phyloP scores from a whole-genome alignment of 2,797 vertebrate genomes.

The Darevskia nairensis region DNA sequence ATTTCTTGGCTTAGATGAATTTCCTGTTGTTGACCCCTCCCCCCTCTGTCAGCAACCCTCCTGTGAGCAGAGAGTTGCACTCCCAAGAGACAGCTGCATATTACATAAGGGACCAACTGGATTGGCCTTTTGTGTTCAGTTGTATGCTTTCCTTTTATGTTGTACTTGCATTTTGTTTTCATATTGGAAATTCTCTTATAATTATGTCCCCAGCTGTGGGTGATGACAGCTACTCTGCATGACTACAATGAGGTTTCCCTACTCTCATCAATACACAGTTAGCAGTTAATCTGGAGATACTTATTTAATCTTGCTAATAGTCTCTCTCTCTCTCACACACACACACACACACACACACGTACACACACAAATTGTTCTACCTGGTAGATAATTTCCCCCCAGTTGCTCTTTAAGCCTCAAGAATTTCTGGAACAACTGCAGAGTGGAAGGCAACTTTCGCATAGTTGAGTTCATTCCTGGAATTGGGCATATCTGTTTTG shows the following conservation, averaged over 20 bases:
- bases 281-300: neutral
- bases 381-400: neutral
- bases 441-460: neutral
- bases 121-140: neutral
- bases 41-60: neutral
- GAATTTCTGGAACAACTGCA: slow-evolving; percentile 19
- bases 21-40: neutral
- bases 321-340: too few species aligned
- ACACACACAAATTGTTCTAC: neutral
- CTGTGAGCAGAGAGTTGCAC: neutral
- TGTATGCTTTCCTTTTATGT: neutral
- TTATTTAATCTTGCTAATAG: neutral
- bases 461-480: slow-evolving; percentile 5
- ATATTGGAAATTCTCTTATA: neutral
- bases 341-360: neutral
- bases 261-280: neutral
- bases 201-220: neutral
- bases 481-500: neutral
- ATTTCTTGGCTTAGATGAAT: neutral
- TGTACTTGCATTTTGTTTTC: neutral
- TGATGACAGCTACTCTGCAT: neutral
- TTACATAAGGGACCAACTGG: neutral
- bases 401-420: slow-evolving; percentile 6
- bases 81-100: neutral
- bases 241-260: neutral